Conservation (phyloP, 2,797 vertebrate genomes). For the Smutsia gigantea region DNA sequence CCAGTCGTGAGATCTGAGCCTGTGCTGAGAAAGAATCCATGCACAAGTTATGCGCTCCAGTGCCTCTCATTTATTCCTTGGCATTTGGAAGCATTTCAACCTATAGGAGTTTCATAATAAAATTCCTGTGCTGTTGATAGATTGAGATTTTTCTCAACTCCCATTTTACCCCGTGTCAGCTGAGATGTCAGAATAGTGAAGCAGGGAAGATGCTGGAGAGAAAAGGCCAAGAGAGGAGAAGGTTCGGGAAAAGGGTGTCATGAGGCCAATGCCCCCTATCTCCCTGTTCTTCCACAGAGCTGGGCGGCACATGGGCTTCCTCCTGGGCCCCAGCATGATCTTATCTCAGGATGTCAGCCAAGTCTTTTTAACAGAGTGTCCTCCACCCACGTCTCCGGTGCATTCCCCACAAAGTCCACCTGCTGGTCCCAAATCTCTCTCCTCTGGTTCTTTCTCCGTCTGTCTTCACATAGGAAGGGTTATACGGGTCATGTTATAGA, state of each 20-base stretch:
- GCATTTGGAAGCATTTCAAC: not conserved
- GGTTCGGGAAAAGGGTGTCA: not conserved
- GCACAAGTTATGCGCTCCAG: not conserved
- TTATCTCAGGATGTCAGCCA: not conserved
- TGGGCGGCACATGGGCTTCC: accelerated
- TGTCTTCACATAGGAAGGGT: not conserved
- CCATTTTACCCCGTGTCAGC: not conserved
- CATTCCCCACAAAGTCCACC: not conserved
- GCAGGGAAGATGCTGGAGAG: not conserved
- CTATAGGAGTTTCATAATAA: not conserved
- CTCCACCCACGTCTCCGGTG: accelerated
- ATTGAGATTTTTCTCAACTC: not conserved
- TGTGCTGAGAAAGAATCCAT: not conserved
- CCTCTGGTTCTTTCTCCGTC: not conserved
- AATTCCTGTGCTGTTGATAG: not conserved
- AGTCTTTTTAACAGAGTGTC: no score
- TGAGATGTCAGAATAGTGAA: not conserved
- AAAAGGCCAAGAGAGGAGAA: not conserved
- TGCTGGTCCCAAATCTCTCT: not conserved
- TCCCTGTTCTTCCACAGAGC: not conserved
- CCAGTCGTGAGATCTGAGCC: not conserved
- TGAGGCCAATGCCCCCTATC: not conserved
- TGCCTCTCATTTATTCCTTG: not conserved
- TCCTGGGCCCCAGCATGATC: not conserved
- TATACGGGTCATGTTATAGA: not conserved